phyloP scores from a whole-genome alignment of 2,797 vertebrate species.

The Sebastes trivittatus region DNA sequence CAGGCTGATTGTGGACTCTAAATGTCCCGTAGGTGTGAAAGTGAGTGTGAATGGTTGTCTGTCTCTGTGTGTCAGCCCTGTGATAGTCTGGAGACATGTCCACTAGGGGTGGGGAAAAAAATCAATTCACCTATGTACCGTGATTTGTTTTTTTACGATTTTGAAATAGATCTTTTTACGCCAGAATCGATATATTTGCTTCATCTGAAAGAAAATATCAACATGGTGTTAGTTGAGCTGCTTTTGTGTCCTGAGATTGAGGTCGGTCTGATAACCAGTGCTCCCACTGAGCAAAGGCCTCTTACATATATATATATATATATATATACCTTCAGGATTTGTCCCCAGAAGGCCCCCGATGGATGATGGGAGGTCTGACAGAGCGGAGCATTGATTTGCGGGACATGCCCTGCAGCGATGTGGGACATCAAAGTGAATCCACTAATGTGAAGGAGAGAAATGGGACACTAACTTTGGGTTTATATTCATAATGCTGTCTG shows the following conservation, averaged over 20 bases:
- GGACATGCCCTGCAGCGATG: constrained; percentile 3
- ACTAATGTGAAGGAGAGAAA: constrained; percentile 1
- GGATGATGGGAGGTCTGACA: neutral
- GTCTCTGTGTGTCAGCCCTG: too few species aligned
- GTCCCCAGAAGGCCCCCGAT: neutral
- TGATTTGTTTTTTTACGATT: too few species aligned
- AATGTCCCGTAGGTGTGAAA: too few species aligned
- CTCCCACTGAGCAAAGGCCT: neutral
- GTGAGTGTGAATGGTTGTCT: too few species aligned
- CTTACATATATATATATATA: too few species aligned
- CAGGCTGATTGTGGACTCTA: too few species aligned
- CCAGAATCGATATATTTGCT: too few species aligned
- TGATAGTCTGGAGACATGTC: too few species aligned
- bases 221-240: neutral
- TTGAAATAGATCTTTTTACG: too few species aligned
- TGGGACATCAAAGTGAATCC: constrained; percentile 40
- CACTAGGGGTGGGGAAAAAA: too few species aligned
- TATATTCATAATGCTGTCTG: constrained; percentile 18
- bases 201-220: neutral
- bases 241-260: neutral
- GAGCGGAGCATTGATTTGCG: constrained; percentile 15
- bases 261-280: neutral
- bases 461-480: neutral
- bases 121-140: too few species aligned
- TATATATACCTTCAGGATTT: constrained; percentile 1